phyloP scores from a whole-genome alignment of 2,113 vertebrate genomes.

The Acanthisitta chloris region DNA sequence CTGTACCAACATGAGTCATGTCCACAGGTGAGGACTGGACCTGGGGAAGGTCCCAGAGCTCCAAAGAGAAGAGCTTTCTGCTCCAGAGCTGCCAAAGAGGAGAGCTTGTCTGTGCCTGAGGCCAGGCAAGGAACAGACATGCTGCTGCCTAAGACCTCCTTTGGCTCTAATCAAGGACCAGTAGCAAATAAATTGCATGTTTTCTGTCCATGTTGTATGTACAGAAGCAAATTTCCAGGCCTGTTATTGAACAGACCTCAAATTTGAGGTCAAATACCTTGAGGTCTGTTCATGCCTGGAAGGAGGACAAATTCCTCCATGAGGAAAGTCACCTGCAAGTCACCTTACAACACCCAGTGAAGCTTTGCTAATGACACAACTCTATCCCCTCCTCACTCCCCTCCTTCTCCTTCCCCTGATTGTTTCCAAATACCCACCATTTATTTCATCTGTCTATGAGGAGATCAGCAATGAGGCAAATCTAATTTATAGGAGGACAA shows the following conservation, averaged over 20 bases:
- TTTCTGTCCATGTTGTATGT: not conserved
- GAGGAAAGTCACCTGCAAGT: not conserved
- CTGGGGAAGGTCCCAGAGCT: not conserved
- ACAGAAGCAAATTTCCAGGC: not conserved
- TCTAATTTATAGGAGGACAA: not conserved
- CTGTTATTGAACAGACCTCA: too few species aligned
- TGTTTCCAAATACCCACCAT: not conserved
- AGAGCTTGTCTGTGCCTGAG: not conserved
- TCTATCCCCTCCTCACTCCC: not conserved
- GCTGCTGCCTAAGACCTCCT: not conserved
- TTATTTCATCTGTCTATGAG: not conserved
- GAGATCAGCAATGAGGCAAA: not conserved
- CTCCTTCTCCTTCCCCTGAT: not conserved
- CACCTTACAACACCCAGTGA: not conserved
- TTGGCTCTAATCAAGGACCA: not conserved
- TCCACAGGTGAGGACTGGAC: not conserved
- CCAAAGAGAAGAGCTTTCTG: not conserved
- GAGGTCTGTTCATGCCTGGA: not conserved
- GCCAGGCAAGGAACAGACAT: not conserved
- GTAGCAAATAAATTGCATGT: not conserved
- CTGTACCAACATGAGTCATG: rapidly evolving
- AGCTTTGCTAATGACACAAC: not conserved
- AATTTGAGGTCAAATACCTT: not conserved
- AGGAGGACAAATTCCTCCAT: not conserved
- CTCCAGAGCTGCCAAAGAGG: not conserved